These are phyloP conservation scores for Polyommatus iphigenia DNA, from an alignment of 2,888 invertebrate species.

Conservation along the genomic window DNA sequence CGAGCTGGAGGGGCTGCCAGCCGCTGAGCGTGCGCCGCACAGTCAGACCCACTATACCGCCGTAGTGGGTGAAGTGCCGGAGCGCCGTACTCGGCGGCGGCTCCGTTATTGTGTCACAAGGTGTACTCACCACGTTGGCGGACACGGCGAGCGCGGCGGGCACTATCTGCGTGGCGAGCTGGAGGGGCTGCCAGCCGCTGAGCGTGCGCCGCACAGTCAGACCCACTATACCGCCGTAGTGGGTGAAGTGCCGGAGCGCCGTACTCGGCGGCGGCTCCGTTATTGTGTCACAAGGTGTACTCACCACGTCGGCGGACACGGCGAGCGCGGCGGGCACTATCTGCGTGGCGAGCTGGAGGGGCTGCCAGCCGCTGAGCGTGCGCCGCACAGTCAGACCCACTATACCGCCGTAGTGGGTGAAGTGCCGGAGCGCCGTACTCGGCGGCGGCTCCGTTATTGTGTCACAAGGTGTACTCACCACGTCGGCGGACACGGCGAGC, in stretches of 20 bases:
- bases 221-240: constrained; percentile 86
- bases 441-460: too few relatives aligned
- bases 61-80: constrained; percentile 85
- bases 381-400: too few relatives aligned
- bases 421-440: too few relatives aligned
- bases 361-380: too few relatives aligned
- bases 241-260: constrained; percentile 84
- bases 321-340: too few relatives aligned
- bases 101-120: constrained; percentile 71
- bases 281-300: constrained; percentile 52
- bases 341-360: too few relatives aligned
- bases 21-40: constrained; percentile 84
- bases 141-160: constrained; percentile 91
- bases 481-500: too few relatives aligned
- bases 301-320: too few relatives aligned
- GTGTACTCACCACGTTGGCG: constrained; percentile 73
- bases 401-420: too few relatives aligned
- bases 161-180: constrained; percentile 93
- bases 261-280: constrained; percentile 82
- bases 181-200: constrained; percentile 91
- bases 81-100: constrained; percentile 82
- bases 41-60: constrained; percentile 85
- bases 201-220: constrained; percentile 82
- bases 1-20: constrained; percentile 90
- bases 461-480: too few relatives aligned